A percentile compares a stretch with the other conserved stretches of the same genome.
Conservation (phyloP, 2,888 invertebrate genomes). For the Pseudococcus longispinus region DNA sequence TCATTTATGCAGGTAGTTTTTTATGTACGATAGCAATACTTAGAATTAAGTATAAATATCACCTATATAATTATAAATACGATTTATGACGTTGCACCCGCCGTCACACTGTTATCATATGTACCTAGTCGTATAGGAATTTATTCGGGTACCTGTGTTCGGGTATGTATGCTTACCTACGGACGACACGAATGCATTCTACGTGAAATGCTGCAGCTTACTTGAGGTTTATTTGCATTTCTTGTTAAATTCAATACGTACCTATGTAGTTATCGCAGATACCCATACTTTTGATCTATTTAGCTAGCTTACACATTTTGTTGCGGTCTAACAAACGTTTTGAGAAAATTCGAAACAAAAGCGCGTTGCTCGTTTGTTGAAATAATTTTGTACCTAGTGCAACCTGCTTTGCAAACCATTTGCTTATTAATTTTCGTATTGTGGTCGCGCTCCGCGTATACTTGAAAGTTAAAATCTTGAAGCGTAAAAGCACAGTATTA, state of each 20-base stretch:
- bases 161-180: neutral
- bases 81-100: neutral
- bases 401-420: constrained; percentile 15
- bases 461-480: constrained; percentile 24
- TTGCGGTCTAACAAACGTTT: constrained; percentile 9
- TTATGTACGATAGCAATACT: neutral
- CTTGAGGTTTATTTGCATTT: neutral
- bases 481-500: constrained; percentile 18
- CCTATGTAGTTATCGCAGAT: neutral
- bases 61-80: neutral
- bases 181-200: neutral
- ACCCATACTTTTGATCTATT: constrained; percentile 1
- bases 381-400: constrained; percentile 1
- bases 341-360: constrained; percentile 15
- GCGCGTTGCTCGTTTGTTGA: neutral
- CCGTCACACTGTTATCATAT: neutral
- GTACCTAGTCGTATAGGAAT: too few relatives aligned
- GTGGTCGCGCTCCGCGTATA: neutral
- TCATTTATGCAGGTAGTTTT: neutral
- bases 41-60: neutral
- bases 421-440: constrained; percentile 28
- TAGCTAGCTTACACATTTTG: constrained; percentile 4
- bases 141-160: neutral
- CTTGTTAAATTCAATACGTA: neutral
- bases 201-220: neutral